Evolutionary conservation across 2,113 vertebrate genomes (phyloP), one percentile per base, ranked within the genome.

Genomic region (Cyprinodon brontotheroides): DNA sequence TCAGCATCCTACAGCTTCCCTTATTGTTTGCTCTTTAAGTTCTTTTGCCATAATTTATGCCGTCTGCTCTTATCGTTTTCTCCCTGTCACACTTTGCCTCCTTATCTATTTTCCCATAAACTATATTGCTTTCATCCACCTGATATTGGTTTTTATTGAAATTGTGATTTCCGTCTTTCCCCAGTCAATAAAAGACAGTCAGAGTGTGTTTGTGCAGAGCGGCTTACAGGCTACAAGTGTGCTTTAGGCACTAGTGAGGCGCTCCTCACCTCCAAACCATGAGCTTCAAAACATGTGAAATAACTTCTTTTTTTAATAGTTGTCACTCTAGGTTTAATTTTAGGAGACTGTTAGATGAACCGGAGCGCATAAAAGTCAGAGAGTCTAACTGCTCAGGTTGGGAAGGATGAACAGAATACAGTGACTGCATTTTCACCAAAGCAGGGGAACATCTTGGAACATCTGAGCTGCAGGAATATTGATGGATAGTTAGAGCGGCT

Each of bases 141-240:
- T 78, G 13, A 77, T 82, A 78, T 78, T 81, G 1, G 13, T 64
- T 79, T 82, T 81, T 74, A 86, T 84, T 82, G 74, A 83, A 88
- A 87, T 78, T 74, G 41, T 1, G 48, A 79, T 76, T 47, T 6
- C 14, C 37, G 67, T 40, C 38, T 20, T 45, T 82, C 68, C 61
- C 62, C 38, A 69, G 77, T 40, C 65, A 84, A 71, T 79, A 48
- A 68, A 68, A 76, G 9, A 6, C n/a, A 38, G 17, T 14, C 0
- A 76, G 41, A 53, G 48, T 74, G 45, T 68, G 66, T 72, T 79
- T 80, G 61, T 77, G 65, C 70, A 79, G 29, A 43, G 66, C 38
- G 43, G 65, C 68, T 80, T n/a, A 14, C 59, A 78, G 70, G 71
- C 13, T 45, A 59, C n/a, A 70, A n/a, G 61, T 77, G 60, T 82